Percentiles rank a stretch among this genome's conserved stretches.
These are phyloP conservation scores for Mus spicilegus DNA, from an alignment of 2,113 vertebrate genomes.

Conservation along the genomic window DNA sequence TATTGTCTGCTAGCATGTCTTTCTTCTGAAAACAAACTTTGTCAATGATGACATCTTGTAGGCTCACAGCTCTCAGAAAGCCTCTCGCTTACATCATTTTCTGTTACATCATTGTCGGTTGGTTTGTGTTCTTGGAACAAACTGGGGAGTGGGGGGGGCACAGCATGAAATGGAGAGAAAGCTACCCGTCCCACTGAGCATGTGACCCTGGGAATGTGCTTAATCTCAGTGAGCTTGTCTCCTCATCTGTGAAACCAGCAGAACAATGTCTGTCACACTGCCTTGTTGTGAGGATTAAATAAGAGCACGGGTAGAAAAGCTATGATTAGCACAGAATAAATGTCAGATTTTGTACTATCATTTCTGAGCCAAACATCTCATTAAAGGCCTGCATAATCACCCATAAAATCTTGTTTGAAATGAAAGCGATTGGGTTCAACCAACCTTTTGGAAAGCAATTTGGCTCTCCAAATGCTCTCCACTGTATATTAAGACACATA, in stretches of 20 bases:
- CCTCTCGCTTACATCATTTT: neutral
- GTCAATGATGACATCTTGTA: neutral
- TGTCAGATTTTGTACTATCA: constrained; percentile 73
- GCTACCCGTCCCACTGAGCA: neutral
- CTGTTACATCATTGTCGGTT: neutral
- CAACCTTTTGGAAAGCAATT: constrained; percentile 80
- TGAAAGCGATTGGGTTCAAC: constrained; percentile 78
- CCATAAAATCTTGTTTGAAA: constrained; percentile 81
- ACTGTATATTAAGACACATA: constrained; percentile 66
- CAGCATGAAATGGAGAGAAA: neutral
- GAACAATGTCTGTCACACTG: constrained; percentile 32
- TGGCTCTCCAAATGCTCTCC: constrained; percentile 72
- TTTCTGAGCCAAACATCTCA: constrained; percentile 81
- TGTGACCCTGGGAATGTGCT: constrained; percentile 14
- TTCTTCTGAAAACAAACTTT: constrained; percentile 61
- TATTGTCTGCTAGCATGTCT: neutral
- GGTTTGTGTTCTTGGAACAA: constrained; percentile 33
- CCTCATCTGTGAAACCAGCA: constrained; percentile 50
- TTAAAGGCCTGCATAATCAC: constrained; percentile 81
- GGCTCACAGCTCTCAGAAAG: neutral
- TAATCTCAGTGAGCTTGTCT: constrained; percentile 36
- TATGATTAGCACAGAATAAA: constrained; percentile 78
- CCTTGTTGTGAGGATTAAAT: constrained; percentile 67
- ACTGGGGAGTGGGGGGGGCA: neutral
- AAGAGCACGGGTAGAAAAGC: constrained; percentile 63